phyloP scores from a whole-genome alignment of 2,797 vertebrate species.

The Hipposideros larvatus region DNA sequence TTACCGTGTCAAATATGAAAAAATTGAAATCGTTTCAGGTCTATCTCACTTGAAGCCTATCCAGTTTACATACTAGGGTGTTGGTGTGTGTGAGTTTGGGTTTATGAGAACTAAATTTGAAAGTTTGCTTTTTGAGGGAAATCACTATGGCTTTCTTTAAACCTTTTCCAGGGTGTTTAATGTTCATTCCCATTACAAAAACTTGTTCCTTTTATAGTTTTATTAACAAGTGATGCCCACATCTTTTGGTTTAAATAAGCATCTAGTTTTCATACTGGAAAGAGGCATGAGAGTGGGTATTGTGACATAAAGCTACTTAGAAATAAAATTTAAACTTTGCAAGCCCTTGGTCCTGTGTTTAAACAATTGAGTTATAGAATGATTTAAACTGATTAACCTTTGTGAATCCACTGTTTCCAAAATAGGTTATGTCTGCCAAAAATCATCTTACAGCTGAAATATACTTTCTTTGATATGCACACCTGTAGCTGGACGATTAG shows the following conservation, averaged over 20 bases:
- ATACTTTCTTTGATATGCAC: not conserved
- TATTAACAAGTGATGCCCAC: not conserved
- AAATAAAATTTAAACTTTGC: constrained; percentile 71
- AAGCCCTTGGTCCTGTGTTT: constrained; percentile 22
- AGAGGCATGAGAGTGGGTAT: not conserved
- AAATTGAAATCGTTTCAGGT: not conserved
- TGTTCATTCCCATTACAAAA: not conserved
- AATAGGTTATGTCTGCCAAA: not conserved
- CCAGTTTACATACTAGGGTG: not conserved
- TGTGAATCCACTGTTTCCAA: constrained; percentile 5
- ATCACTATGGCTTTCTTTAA: not conserved
- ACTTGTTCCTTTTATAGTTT: not conserved
- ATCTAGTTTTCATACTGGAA: not conserved
- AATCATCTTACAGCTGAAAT: not conserved
- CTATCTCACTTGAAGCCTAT: not conserved
- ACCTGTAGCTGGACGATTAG: not conserved
- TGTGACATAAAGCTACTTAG: not conserved
- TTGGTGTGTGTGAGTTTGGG: not conserved
- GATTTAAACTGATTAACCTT: constrained; percentile 43
- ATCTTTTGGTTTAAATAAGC: constrained; percentile 1
- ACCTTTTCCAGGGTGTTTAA: not conserved
- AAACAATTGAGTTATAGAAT: constrained; percentile 58
- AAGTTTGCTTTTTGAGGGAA: not conserved
- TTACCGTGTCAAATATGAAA: constrained; percentile 42
- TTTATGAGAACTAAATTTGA: not conserved